Conservation (phyloP, 1,140 invertebrate genomes). For the Pinna nobilis region DNA sequence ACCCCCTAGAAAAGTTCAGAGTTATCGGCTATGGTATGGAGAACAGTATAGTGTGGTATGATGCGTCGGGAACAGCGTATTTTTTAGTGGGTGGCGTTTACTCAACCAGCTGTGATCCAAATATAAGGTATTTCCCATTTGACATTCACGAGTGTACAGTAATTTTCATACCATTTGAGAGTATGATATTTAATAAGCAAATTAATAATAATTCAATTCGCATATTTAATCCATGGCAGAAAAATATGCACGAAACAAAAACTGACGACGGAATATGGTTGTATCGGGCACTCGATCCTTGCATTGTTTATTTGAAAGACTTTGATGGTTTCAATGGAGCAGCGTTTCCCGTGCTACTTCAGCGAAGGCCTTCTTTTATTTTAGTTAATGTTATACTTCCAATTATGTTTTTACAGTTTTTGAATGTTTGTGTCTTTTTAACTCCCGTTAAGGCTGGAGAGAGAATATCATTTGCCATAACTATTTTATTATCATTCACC, state of each 20-base stretch:
- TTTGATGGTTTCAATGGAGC: not conserved
- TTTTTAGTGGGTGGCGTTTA: not conserved
- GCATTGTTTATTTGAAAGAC: constrained; percentile 1
- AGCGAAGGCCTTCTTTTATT: constrained; percentile 1
- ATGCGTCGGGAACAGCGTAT: not conserved
- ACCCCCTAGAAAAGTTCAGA: constrained; percentile 1
- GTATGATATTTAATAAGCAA: not conserved
- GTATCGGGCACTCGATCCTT: not conserved
- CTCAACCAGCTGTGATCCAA: constrained; percentile 4
- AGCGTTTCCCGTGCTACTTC: constrained; percentile 1
- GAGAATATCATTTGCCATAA: constrained; percentile 13
- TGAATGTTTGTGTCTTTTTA: constrained; percentile 10
- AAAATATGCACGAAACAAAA: not conserved
- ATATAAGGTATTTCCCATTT: constrained; percentile 14
- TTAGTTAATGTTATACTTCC: constrained; percentile 10
- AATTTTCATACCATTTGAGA: constrained; percentile 12
- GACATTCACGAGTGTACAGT: constrained; percentile 9
- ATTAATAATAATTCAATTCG: not conserved
- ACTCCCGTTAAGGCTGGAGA: constrained; percentile 3
- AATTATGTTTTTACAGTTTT: not conserved
- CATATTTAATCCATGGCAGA: not conserved
- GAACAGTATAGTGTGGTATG: not conserved
- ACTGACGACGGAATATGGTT: constrained; percentile 11
- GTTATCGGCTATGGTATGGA: constrained; percentile 1
- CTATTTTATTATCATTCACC: constrained; percentile 4